These are phyloP conservation scores for Drosophila lacteicornis DNA, from an alignment of 1,140 invertebrate genomes.

Conservation along the genomic window DNA sequence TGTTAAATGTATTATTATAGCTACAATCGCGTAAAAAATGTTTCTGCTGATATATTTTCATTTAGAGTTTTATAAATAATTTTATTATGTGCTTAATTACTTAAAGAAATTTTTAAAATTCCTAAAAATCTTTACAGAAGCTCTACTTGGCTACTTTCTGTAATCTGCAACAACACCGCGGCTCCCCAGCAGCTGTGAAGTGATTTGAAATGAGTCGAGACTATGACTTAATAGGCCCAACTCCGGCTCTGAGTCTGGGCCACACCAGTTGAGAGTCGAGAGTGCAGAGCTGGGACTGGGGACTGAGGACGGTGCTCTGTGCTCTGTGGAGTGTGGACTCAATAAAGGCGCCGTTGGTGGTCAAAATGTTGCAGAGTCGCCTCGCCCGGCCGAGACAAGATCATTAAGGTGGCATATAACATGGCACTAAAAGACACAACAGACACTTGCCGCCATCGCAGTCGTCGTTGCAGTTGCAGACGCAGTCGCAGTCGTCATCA, in stretches of 20 bases:
- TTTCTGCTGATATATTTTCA: too few relatives aligned
- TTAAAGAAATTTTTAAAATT: not conserved
- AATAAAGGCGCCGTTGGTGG: constrained; percentile 85
- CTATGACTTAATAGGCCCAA: constrained; percentile 84
- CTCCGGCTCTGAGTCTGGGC: constrained; percentile 47
- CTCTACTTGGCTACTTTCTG: not conserved
- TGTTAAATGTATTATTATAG: too few relatives aligned
- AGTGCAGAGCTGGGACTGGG: constrained; percentile 23
- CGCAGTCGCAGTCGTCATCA: constrained; percentile 11
- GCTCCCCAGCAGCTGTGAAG: constrained; percentile 64
- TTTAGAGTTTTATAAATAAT: not conserved
- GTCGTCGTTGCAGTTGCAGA: constrained; percentile 5
- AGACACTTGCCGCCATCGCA: constrained; percentile 72
- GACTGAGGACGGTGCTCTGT: constrained; percentile 10
- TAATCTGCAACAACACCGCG: constrained; percentile 3
- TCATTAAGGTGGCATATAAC: constrained; percentile 84
- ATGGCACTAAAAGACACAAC: constrained; percentile 83
- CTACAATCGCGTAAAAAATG: not conserved
- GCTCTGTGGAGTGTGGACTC: constrained; percentile 59
- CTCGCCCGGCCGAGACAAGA: constrained; percentile 80
- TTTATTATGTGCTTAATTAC: too few relatives aligned
- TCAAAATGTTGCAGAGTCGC: constrained; percentile 73
- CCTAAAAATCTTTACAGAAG: not conserved
- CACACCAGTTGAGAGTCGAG: constrained; percentile 44
- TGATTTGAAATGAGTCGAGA: constrained; percentile 68